Base-by-base conservation (phyloP, 2,797 vertebrate species). In the Rhinophrynus dorsalis region DNA sequence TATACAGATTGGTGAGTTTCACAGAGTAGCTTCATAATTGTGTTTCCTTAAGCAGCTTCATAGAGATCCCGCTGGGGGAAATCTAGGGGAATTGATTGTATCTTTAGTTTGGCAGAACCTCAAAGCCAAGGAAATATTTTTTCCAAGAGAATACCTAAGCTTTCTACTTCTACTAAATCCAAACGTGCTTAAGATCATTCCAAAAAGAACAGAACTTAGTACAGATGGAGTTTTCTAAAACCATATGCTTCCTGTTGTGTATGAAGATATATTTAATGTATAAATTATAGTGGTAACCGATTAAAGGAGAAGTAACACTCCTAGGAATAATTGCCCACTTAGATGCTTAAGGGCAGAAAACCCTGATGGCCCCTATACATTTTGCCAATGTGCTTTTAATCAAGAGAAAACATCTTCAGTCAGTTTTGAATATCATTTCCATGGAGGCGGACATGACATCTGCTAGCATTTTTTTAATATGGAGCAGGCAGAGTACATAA, bases 61-160 rank as follows among this genome's bases (percentile, higher is more conserved):
- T 5, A 80, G 80, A 75, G 64, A 76, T 1, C 40, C 8, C 74
- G 77, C 68, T 77, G 80, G 68, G 55, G 56, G 40, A 60, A 75
- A 83, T 71, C 44, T 3, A 38, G 35, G 60, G 75, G 80, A 83
- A 77, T 45, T 0, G 1, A 66, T 38, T 69, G 56, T 77, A 79
- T 47, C 50, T 79, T 76, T 78, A 29, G 37, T 78, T 82, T 82
- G 74, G 77, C 79, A 74, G 45, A 61, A 66, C n/a, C 58, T 79
- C 59, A 72, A 76, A 82, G 55, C 26, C 57, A 67, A 57, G 75
- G 74, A 50, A 23, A 70, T 10, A 45, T 44, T 69, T 61, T 15
- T 52, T 60, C 65, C 67, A 45, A 65, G 45, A 52, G 67, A 73
- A 13, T 40, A n/a, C 18, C 8, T 11, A n/a, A 66, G 45, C 42